These are phyloP conservation scores for Rhopalosiphum padi DNA, from an alignment of 1,140 invertebrate species.

Conservation along the genomic window DNA sequence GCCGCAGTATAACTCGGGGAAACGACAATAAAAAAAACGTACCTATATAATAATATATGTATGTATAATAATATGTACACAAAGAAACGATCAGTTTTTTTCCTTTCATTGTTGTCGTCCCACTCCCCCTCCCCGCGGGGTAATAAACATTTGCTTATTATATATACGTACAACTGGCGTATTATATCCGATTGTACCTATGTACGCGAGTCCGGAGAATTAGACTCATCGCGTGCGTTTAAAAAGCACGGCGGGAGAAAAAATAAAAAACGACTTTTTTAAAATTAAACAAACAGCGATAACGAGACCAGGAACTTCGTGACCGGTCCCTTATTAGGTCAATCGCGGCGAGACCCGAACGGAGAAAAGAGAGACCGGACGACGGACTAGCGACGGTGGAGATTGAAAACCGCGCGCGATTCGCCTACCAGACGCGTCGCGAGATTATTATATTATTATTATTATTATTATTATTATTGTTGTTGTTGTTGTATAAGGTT, in stretches of 20 bases:
- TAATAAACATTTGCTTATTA: background rate
- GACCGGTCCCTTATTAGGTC: constrained; percentile 54
- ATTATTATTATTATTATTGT: background rate
- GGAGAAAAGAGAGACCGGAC: constrained; percentile 41
- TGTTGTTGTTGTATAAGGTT: background rate
- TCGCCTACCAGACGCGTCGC: background rate
- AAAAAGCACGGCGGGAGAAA: background rate
- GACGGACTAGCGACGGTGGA: constrained; percentile 4
- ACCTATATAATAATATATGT: background rate
- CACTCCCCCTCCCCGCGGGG: background rate
- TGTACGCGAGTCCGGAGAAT: background rate
- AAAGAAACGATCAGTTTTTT: background rate
- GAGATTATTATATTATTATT: background rate
- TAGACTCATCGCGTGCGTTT: background rate
- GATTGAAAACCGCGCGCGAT: constrained; percentile 24
- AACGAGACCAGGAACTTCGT: constrained; percentile 50
- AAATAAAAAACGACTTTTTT: background rate
- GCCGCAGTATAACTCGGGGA: background rate
- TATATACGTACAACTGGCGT: background rate
- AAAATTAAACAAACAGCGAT: background rate
- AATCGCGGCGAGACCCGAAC: constrained; percentile 20
- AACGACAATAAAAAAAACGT: background rate
- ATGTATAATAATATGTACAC: background rate
- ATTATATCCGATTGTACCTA: background rate
- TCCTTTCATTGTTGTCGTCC: background rate